A percentile compares a stretch with the other conserved stretches of the same genome.
These are phyloP conservation scores for Cheilosia variabilis DNA, from an alignment of 2,888 invertebrate genomes.

Conservation along the genomic window DNA sequence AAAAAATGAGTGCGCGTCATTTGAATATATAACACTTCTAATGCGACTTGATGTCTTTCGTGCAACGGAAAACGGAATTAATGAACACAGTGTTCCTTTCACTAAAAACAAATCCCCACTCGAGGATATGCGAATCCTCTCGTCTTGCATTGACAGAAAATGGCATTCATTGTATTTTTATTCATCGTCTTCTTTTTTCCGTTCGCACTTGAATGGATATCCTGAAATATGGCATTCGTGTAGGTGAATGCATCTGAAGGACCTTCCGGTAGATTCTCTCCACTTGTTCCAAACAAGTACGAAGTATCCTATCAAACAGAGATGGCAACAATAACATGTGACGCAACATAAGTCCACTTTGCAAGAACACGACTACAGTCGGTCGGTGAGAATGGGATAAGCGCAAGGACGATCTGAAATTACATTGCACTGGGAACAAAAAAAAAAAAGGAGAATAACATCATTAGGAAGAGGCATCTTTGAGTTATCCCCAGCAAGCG, in stretches of 20 bases:
- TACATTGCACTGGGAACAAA: constrained; percentile 9
- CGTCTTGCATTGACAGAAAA: constrained; percentile 37
- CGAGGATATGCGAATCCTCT: constrained; percentile 19
- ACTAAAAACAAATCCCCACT: constrained; percentile 10
- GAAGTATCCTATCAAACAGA: constrained; percentile 6
- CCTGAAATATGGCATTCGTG: constrained; percentile 32
- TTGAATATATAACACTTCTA: constrained; percentile 34
- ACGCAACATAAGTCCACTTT: constrained; percentile 16
- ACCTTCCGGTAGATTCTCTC: constrained; percentile 22
- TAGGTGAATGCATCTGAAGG: constrained; percentile 51
- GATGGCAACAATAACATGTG: background rate
- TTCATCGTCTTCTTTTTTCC: background rate
- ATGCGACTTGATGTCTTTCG: background rate
- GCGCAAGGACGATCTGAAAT: constrained; percentile 2
- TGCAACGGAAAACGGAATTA: constrained; percentile 21
- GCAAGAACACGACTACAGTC: constrained; percentile 1
- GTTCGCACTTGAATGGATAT: constrained; percentile 31
- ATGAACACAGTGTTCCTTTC: constrained; percentile 23
- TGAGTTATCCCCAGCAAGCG: background rate
- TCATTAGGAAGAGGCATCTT: constrained; percentile 20
- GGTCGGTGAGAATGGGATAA: background rate
- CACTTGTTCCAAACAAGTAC: constrained; percentile 46
- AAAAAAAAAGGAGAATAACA: background rate
- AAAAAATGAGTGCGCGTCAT: background rate
- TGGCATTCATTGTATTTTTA: constrained; percentile 34